These are phyloP conservation scores for Mesochorus sp. DNA, from an alignment of 2,888 invertebrate species.

Conservation along the genomic window DNA sequence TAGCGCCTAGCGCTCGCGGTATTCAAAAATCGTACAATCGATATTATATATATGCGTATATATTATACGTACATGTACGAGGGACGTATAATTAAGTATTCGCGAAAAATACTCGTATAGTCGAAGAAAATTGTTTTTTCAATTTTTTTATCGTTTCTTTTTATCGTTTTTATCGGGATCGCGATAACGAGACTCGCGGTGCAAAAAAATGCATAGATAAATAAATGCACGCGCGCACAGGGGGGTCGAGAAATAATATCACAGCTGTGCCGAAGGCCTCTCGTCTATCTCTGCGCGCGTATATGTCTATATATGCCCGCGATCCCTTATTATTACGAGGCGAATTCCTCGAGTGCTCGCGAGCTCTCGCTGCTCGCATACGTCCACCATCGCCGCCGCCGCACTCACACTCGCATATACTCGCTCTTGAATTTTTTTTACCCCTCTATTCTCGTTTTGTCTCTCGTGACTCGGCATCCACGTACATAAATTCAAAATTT, in stretches of 20 bases:
- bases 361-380: slow-evolving; percentile 55
- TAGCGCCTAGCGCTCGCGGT: too few species aligned
- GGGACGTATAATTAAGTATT: background rate
- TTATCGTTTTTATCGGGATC: background rate
- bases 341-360: slow-evolving; percentile 74
- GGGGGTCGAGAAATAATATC: slow-evolving; percentile 51
- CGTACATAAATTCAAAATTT: slow-evolving; percentile 10
- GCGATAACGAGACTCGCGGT: slow-evolving; percentile 35
- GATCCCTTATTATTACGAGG: slow-evolving; percentile 75
- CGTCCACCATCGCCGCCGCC: slow-evolving; percentile 66
- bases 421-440: slow-evolving; percentile 5
- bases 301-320: slow-evolving; percentile 12
- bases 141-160: background rate
- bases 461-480: slow-evolving; percentile 62
- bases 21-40: too few species aligned
- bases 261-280: slow-evolving; percentile 64
- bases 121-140: slow-evolving; percentile 2
- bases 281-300: too few species aligned
- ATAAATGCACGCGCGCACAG: slow-evolving; percentile 32
- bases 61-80: too few species aligned
- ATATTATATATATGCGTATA: too few species aligned
- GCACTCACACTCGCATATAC: slow-evolving; percentile 68
- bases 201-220: slow-evolving; percentile 28
- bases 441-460: slow-evolving; percentile 48
- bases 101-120: too few species aligned